A percentile compares a stretch with the other conserved stretches of the same genome.
These are phyloP conservation scores for Apteryx mantelli DNA, from an alignment of 2,113 vertebrate species.

Conservation along the genomic window DNA sequence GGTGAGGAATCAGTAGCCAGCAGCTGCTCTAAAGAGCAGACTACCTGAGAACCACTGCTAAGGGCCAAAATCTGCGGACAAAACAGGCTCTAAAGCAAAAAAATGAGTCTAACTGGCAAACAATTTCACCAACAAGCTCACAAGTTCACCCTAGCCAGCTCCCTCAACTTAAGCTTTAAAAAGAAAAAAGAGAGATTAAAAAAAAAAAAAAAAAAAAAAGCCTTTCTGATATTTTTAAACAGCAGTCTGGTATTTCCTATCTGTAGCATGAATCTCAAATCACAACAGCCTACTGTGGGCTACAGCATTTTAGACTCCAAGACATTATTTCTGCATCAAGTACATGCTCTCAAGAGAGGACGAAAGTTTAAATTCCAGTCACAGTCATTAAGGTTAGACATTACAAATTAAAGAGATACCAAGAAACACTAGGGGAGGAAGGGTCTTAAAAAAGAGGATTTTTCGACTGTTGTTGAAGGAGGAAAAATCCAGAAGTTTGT, in stretches of 20 bases:
- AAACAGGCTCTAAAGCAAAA: neutral
- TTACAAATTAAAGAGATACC: constrained; percentile 15
- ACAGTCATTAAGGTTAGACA: constrained; percentile 11
- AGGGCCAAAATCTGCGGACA: neutral
- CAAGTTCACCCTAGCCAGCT: neutral
- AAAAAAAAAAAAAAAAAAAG: neutral
- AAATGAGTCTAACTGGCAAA: neutral
- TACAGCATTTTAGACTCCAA: neutral
- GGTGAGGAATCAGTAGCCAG: neutral
- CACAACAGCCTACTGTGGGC: neutral
- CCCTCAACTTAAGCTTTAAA: neutral
- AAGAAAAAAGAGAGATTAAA: neutral
- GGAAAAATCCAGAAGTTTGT: constrained; percentile 11
- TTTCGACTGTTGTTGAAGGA: neutral
- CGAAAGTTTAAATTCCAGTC: constrained; percentile 30
- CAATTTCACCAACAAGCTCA: neutral
- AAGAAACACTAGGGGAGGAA: neutral
- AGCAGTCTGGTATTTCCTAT: neutral
- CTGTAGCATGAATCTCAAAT: neutral
- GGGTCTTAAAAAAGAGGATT: neutral
- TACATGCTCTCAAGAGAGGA: neutral
- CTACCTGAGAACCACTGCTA: neutral
- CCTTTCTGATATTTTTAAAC: neutral
- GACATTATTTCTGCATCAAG: neutral
- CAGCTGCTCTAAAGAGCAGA: neutral